phyloP scores from a whole-genome alignment of 2,113 vertebrate genomes.

The Nibea albiflora region DNA sequence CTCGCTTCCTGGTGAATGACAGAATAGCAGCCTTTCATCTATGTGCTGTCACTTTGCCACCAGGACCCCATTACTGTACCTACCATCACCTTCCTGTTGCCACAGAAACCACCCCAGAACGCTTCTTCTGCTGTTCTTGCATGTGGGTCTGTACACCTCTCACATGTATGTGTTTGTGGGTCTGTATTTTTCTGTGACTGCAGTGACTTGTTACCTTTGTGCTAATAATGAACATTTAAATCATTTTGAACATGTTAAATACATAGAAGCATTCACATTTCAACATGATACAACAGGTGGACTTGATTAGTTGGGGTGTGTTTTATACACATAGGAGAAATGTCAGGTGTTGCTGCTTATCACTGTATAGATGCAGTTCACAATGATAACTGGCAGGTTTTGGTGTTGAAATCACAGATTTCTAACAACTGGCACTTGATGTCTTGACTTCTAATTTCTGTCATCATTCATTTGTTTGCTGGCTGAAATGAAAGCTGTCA shows the following conservation, averaged over 20 bases:
- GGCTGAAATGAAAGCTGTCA: not conserved
- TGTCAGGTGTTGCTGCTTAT: too few species aligned
- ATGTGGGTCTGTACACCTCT: not conserved
- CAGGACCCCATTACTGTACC: conserved; percentile 44
- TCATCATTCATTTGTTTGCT: not conserved
- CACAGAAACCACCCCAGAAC: conserved; percentile 48
- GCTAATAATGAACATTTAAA: not conserved
- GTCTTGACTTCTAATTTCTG: not conserved
- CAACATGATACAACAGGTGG: not conserved
- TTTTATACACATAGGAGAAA: not conserved
- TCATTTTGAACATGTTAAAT: too few species aligned
- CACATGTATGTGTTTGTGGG: not conserved
- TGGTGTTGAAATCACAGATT: too few species aligned
- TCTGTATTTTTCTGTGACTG: not conserved
- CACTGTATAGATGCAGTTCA: not conserved
- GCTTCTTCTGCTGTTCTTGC: not conserved
- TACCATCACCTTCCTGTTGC: conserved; percentile 44
- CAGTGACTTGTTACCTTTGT: not conserved
- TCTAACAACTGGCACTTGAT: too few species aligned
- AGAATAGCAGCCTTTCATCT: conserved; percentile 27
- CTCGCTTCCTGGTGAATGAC: conserved; percentile 21
- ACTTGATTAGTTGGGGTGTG: not conserved
- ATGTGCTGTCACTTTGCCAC: conserved; percentile 40
- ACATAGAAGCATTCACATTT: not conserved
- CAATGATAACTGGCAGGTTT: not conserved